Evolutionary conservation across 2,797 vertebrate species (phyloP), one percentile per base, ranked within the genome.

Genomic region (Pitangus sulphuratus): DNA sequence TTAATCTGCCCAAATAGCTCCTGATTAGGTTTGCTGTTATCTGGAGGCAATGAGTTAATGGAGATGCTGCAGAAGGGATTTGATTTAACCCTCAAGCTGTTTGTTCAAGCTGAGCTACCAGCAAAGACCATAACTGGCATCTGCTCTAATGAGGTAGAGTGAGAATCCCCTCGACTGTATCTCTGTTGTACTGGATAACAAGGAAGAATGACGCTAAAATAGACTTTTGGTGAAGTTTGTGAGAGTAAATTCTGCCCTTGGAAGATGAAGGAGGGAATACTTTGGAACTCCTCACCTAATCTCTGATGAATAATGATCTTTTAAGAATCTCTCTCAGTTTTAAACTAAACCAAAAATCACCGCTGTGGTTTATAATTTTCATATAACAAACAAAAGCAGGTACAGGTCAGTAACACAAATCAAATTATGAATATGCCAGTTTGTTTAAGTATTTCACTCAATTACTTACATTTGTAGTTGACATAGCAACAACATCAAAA

Each of bases 121-220:
- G 89, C 69, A 71, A 60, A 93, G 35, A 31, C 92, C 87, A 50
- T 35, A 80, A 71, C 62, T 87, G 93, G 74, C 89, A 93, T 89
- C 95, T 95, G 96, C 8, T 71, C 90, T 97, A 95, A 97, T 70
- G 92, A 95, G 93, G 66, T 87, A 66, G 96, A 79, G 87, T 5
- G 76, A 89, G 94, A 92, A 82, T 88, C 92, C 83, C 2, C 50
- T 53, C 33, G 25, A 45, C 75, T 74, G 68, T 54, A 70, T 58
- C 83, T 61, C 93, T 76, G 65, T 33, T 89, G 64, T 11, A 2
- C 53, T 37, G 74, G 74, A 31, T 95, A 97, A 96, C 82, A 65
- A 97, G 95, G 82, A 66, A 45, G 62, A 84, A 81, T 70, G 50
- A 39, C 48, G 68, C 57, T 31, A 8, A 84, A 77, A 74, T 0